Percentiles rank a stretch among this genome's conserved stretches.
phyloP scores from a whole-genome alignment of 1,140 invertebrate species.

The Neocloeon triangulifer region DNA sequence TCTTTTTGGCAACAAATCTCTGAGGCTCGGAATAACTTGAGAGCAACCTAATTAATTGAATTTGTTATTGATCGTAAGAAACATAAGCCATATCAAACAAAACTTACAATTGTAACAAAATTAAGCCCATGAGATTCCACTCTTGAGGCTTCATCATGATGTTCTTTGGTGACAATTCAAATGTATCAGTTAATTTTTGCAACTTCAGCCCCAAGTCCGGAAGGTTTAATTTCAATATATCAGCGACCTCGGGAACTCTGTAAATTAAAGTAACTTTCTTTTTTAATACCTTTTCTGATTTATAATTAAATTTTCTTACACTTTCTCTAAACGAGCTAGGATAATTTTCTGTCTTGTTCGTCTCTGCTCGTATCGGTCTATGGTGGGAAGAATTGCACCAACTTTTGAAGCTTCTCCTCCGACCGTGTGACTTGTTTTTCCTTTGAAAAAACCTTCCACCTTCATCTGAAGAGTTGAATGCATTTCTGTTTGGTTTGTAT shows the following conservation, averaged over 20 bases:
- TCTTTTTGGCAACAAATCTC: too few species aligned
- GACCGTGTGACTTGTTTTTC: too few species aligned
- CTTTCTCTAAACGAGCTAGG: slow-evolving; percentile 4
- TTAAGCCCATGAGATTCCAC: slow-evolving; percentile 20
- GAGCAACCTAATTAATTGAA: too few species aligned
- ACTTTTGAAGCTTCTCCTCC: too few species aligned
- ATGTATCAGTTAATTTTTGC: slow-evolving; percentile 1
- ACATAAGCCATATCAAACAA: slow-evolving; percentile 1
- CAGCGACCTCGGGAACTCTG: slow-evolving; percentile 20
- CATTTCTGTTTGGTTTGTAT: too few species aligned
- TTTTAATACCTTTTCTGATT: slow-evolving; percentile 4
- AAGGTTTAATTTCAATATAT: slow-evolving; percentile 11
- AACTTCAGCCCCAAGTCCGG: slow-evolving; percentile 2
- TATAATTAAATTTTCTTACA: slow-evolving; percentile 3
- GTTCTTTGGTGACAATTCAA: slow-evolving; percentile 5
- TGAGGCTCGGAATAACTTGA: too few species aligned
- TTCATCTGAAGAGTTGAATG: too few species aligned
- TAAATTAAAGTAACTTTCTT: slow-evolving; percentile 7
- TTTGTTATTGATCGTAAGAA: too few species aligned
- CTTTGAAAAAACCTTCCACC: too few species aligned
- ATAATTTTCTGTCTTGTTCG: slow-evolving; percentile 12
- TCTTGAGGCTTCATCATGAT: slow-evolving; percentile 19
- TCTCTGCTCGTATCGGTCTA: slow-evolving; percentile 13
- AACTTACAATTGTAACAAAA: slow-evolving; percentile 23
- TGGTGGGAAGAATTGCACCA: too few species aligned